A percentile compares a stretch with the other conserved stretches of the same genome.
These are phyloP conservation scores for Trachops cirrhosus DNA, from an alignment of 2,797 vertebrate species.

Conservation along the genomic window DNA sequence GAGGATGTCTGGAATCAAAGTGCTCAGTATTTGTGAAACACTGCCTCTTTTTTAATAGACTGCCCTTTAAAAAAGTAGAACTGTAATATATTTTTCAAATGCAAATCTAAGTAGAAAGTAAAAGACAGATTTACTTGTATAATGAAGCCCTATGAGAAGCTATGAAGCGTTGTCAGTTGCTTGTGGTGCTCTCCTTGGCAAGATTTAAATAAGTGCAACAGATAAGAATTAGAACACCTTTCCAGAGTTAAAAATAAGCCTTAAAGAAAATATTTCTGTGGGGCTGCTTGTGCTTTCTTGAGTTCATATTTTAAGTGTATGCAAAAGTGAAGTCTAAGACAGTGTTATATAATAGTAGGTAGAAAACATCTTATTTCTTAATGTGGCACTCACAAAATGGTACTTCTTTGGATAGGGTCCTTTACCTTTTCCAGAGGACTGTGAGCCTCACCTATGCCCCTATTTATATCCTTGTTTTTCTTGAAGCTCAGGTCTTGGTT, in stretches of 20 bases:
- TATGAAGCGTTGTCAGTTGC: neutral
- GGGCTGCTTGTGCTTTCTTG: neutral
- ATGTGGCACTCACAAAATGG: neutral
- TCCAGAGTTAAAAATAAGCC: neutral
- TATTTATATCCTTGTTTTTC: neutral
- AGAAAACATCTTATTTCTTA: neutral
- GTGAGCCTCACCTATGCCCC: neutral
- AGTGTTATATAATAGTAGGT: neutral
- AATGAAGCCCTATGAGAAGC: neutral
- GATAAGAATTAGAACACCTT: neutral
- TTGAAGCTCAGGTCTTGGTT: neutral
- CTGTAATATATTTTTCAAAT: neutral
- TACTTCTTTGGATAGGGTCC: neutral
- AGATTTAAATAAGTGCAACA: neutral
- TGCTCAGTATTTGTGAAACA: neutral
- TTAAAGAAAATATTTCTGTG: neutral
- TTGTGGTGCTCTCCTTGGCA: neutral
- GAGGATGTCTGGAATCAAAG: neutral
- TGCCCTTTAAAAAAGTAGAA: neutral
- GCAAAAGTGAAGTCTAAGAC: neutral
- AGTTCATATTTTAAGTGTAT: neutral
- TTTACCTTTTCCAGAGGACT: neutral
- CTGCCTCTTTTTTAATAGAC: neutral
- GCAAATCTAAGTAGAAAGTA: conserved; percentile 7
- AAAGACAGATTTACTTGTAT: neutral